Evolutionary conservation across 2,797 vertebrate genomes (phyloP).

Genomic region (Triplophysa yarkandensis): DNA sequence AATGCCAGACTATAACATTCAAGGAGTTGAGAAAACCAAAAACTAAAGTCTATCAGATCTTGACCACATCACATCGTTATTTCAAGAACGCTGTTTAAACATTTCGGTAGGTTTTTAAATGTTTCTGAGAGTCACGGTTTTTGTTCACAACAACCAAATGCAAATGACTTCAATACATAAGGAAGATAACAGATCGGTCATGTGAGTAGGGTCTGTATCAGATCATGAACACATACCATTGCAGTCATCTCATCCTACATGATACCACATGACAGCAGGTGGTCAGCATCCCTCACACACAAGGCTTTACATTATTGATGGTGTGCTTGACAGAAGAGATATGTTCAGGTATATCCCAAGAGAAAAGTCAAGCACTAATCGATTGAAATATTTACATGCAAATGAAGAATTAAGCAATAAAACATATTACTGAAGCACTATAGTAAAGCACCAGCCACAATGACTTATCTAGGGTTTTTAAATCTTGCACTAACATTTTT

Average conservation of each 20-base stretch:
- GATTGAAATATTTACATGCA: background rate
- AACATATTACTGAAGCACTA: background rate
- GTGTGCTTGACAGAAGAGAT: constrained; percentile 2
- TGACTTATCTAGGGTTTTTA: too few relatives aligned
- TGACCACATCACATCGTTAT: too few relatives aligned
- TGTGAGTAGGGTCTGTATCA: background rate
- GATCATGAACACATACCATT: background rate
- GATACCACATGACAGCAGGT: constrained; percentile 66
- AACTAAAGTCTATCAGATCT: too few relatives aligned
- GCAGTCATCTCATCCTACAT: constrained; percentile 33
- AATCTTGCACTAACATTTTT: too few relatives aligned
- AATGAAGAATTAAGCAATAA: background rate
- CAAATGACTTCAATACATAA: too few relatives aligned
- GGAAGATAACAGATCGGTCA: constrained; percentile 16
- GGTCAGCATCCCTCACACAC: constrained; percentile 48
- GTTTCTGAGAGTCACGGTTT: too few relatives aligned
- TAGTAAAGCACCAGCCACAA: too few relatives aligned
- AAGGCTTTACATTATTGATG: constrained; percentile 68
- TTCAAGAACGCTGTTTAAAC: too few relatives aligned
- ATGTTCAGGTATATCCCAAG: constrained; percentile 1
- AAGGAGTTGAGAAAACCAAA: background rate
- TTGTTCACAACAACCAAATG: too few relatives aligned
- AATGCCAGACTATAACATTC: too few relatives aligned
- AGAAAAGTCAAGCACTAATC: constrained; percentile 13
- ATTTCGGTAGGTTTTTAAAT: too few relatives aligned